A percentile compares a stretch with the other conserved stretches of the same genome.
Evolutionary conservation across 1,140 invertebrate genomes (phyloP).

Genomic region (Stenopsyche tienmushanensis): DNA sequence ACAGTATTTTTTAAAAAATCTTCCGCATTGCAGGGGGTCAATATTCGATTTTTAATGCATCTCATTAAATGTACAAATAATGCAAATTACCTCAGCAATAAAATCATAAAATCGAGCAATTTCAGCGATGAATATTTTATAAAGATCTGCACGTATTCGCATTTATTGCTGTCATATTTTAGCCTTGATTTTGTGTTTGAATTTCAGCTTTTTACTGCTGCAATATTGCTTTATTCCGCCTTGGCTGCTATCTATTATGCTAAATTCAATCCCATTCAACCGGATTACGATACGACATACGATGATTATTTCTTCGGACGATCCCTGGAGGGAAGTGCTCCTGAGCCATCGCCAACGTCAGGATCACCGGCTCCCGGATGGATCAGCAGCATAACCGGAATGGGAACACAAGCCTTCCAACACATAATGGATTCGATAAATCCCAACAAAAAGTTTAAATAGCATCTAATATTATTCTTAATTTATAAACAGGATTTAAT

Average conservation of each 20-base stretch:
- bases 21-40: too few species aligned
- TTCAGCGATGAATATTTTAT: too few species aligned
- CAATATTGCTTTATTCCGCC: constrained; percentile 76
- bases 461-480: neutral
- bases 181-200: constrained; percentile 36
- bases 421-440: constrained; percentile 52
- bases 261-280: constrained; percentile 75
- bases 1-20: too few species aligned
- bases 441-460: constrained; percentile 5
- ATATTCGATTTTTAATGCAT: too few species aligned
- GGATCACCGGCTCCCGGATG: constrained; percentile 47
- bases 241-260: constrained; percentile 83
- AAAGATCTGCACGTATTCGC: too few species aligned
- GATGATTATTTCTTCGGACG: constrained; percentile 66
- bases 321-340: constrained; percentile 53
- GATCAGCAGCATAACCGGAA: constrained; percentile 50
- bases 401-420: constrained; percentile 51
- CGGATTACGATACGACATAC: constrained; percentile 69
- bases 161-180: too few species aligned
- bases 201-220: constrained; percentile 72
- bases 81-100: too few species aligned
- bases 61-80: too few species aligned
- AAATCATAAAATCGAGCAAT: too few species aligned
- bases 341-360: constrained; percentile 46
- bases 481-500: neutral